These are phyloP conservation scores for Sigmodon hispidus DNA, from an alignment of 2,113 vertebrate genomes.

Conservation along the genomic window DNA sequence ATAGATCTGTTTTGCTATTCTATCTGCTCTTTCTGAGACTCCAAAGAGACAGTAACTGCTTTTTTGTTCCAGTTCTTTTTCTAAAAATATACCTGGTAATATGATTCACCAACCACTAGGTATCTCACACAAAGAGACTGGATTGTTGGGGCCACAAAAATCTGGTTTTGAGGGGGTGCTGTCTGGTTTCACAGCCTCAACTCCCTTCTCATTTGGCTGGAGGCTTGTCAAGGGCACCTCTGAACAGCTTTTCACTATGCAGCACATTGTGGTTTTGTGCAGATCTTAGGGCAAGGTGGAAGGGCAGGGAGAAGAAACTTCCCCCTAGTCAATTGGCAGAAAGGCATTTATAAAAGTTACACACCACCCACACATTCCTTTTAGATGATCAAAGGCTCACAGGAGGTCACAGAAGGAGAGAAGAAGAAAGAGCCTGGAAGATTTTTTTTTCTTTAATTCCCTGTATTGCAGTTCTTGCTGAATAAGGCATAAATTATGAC, in stretches of 20 bases:
- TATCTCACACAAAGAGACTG: conserved; percentile 68
- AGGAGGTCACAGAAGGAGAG: conserved; percentile 72
- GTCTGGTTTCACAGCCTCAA: conserved; percentile 72
- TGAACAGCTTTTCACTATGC: conserved; percentile 40
- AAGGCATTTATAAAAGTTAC: conserved; percentile 73
- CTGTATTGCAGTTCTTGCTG: neutral
- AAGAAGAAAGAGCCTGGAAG: conserved; percentile 9
- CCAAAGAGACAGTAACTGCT: conserved; percentile 17
- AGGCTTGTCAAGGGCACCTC: conserved; percentile 66
- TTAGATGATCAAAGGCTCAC: conserved; percentile 74
- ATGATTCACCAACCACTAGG: conserved; percentile 73
- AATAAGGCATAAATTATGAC: conserved; percentile 30
- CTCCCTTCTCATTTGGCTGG: conserved; percentile 49
- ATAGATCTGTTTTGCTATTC: conserved; percentile 6
- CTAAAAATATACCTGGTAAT: conserved; percentile 75
- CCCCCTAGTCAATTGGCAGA: conserved; percentile 74
- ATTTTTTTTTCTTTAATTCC: conserved; percentile 23
- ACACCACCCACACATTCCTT: conserved; percentile 78
- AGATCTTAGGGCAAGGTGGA: conserved; percentile 44
- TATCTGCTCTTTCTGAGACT: conserved; percentile 44
- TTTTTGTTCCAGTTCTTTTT: conserved; percentile 45
- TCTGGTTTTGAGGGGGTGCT: conserved; percentile 70
- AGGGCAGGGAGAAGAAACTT: conserved; percentile 41
- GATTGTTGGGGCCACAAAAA: conserved; percentile 68
- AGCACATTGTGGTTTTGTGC: conserved; percentile 40